Percentiles rank a stretch among this genome's conserved stretches.
Conservation (phyloP, 1,140 invertebrate genomes). For the Drosophila miranda region DNA sequence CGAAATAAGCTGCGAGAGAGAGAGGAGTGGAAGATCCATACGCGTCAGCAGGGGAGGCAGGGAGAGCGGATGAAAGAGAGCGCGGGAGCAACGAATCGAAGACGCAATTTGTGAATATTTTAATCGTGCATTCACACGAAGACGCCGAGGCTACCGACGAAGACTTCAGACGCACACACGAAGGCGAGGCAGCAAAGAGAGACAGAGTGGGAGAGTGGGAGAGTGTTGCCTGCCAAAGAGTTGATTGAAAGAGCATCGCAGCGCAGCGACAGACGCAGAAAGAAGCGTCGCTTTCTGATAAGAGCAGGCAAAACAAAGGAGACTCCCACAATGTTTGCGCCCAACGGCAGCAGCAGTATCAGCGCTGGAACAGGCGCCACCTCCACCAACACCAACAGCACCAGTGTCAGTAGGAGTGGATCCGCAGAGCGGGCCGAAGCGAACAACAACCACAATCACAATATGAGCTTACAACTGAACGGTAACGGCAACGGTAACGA, state of each 20-base stretch:
- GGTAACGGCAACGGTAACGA: conserved; percentile 20
- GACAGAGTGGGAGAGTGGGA: conserved; percentile 12
- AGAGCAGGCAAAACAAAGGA: conserved; percentile 31
- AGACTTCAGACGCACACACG: too few relatives aligned
- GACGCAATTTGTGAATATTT: conserved; percentile 77
- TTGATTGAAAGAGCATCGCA: conserved; percentile 40
- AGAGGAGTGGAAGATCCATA: conserved; percentile 3
- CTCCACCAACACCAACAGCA: conserved; percentile 23
- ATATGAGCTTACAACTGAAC: conserved; percentile 37
- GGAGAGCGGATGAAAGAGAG: not conserved
- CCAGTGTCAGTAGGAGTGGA: conserved; percentile 13
- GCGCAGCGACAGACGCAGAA: not conserved
- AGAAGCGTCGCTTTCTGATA: conserved; percentile 14
- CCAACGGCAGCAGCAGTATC: conserved; percentile 55
- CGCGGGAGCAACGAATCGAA: conserved; percentile 38
- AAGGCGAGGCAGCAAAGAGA: not conserved
- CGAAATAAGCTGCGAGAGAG: conserved; percentile 8
- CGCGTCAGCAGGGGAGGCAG: conserved; percentile 8
- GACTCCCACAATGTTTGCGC: conserved; percentile 51
- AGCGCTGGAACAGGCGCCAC: conserved; percentile 49
- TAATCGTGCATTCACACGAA: conserved; percentile 73
- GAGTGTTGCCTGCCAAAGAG: conserved; percentile 40
- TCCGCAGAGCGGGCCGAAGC: too few relatives aligned
- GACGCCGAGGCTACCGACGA: conserved; percentile 1
- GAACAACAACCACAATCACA: conserved; percentile 30